Evolutionary conservation across 2,797 vertebrate species (phyloP).

Genomic region (Oceanodroma leucorhoa): DNA sequence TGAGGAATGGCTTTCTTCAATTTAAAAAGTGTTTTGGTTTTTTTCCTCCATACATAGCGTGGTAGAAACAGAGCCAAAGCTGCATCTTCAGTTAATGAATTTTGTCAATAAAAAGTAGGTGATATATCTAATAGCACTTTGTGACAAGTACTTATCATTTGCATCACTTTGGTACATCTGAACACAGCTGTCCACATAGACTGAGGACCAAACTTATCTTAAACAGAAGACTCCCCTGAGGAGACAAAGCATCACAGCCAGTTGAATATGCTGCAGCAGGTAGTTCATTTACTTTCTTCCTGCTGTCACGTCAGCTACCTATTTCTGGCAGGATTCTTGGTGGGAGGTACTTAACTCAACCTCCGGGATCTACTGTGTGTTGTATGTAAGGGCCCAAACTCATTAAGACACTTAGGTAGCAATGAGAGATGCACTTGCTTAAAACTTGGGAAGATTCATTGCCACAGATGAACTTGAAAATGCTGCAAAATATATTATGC

Average conservation of each 20-base stretch:
- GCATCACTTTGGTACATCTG: neutral
- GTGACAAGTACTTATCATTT: neutral
- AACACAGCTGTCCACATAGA: neutral
- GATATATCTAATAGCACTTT: neutral
- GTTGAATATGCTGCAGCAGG: neutral
- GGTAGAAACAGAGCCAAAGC: neutral
- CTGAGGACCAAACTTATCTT: neutral
- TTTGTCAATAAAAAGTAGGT: neutral
- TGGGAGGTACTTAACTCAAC: neutral
- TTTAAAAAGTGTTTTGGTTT: neutral
- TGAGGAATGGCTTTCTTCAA: neutral
- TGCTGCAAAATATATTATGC: neutral
- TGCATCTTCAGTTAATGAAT: neutral
- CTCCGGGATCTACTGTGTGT: neutral
- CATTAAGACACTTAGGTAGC: accelerated
- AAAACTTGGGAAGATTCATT: neutral
- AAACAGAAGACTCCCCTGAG: neutral
- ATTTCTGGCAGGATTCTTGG: neutral
- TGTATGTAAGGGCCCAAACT: neutral
- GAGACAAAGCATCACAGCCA: neutral
- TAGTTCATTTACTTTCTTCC: neutral
- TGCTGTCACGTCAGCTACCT: neutral
- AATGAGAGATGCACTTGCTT: neutral
- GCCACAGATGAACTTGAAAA: neutral
- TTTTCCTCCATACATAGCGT: neutral